Evolutionary conservation across 1,140 invertebrate species (phyloP).

Genomic region (Eueides isabella): DNA sequence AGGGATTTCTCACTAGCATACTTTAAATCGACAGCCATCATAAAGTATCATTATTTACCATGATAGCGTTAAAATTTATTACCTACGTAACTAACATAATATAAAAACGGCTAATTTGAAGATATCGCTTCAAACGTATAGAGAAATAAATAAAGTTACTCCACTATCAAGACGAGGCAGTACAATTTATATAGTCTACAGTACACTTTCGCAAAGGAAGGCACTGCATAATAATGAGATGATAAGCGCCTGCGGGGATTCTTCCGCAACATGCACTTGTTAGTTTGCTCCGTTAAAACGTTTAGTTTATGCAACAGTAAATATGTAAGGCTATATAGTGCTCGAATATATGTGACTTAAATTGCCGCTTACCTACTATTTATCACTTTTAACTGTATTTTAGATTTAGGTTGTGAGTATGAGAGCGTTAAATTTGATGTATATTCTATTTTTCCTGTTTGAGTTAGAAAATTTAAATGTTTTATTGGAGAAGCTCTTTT

Average conservation of each 20-base stretch:
- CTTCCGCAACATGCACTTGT: slow-evolving; percentile 40
- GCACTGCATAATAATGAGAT: slow-evolving; percentile 40
- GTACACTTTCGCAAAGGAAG: slow-evolving; percentile 16
- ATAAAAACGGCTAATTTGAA: slow-evolving; percentile 17
- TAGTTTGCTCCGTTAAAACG: slow-evolving; percentile 29
- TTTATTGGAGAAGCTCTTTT: background rate
- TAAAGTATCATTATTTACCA: background rate
- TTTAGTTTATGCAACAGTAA: slow-evolving; percentile 16
- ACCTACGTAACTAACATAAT: background rate
- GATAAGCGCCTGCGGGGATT: slow-evolving; percentile 37
- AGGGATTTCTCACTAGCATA: no score
- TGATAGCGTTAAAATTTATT: background rate
- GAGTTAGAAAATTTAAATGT: background rate
- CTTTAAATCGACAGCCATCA: background rate
- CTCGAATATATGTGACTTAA: slow-evolving; percentile 8
- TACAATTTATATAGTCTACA: slow-evolving; percentile 12
- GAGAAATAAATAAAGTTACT: slow-evolving; percentile 20
- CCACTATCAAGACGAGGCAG: background rate
- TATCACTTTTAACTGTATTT: slow-evolving; percentile 14
- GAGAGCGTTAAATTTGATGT: background rate
- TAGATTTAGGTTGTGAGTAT: background rate
- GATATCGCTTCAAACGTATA: slow-evolving; percentile 10
- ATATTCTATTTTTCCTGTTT: background rate
- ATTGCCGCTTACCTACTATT: slow-evolving; percentile 5
- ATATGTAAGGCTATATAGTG: slow-evolving; percentile 14